phyloP scores from a whole-genome alignment of 2,113 vertebrate species.

The Actenoides lindsayi region DNA sequence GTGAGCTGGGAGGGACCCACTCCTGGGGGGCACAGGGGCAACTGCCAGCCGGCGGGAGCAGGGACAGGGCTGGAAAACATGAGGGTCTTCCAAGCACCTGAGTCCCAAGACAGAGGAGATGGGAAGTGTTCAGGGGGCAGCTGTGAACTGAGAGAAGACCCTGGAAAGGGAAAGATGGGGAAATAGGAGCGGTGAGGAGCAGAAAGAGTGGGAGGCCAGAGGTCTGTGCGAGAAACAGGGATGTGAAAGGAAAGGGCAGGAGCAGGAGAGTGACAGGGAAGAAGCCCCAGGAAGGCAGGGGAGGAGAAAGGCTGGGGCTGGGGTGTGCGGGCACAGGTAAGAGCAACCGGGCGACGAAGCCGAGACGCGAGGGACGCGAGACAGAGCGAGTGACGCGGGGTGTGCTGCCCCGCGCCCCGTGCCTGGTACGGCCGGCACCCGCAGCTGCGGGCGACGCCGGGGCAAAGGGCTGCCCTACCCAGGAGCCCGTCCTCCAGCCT shows the following conservation, averaged over 20 bases:
- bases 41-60: neutral
- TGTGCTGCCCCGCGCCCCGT: neutral
- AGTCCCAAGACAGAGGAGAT: too few relatives aligned
- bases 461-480: neutral
- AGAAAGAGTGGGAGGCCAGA: too few relatives aligned
- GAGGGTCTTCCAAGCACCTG: neutral
- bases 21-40: neutral
- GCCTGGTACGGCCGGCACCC: neutral
- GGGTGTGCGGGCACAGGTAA: too few relatives aligned
- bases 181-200: neutral
- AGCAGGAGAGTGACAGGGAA: accelerated
- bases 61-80: neutral
- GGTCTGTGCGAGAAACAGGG: accelerated
- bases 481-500: neutral
- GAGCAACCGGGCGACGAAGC: neutral
- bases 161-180: neutral
- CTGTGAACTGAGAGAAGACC: neutral
- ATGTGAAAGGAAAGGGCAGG: neutral
- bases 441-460: neutral
- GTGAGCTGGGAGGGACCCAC: neutral
- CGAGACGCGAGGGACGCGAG: accelerated
- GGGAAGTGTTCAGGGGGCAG: neutral
- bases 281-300: accelerated
- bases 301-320: neutral
- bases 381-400: accelerated